A percentile compares a stretch with the other conserved stretches of the same genome.
Evolutionary conservation across 2,888 invertebrate genomes (phyloP).

Genomic region (Leptinotarsa tumamoca): DNA sequence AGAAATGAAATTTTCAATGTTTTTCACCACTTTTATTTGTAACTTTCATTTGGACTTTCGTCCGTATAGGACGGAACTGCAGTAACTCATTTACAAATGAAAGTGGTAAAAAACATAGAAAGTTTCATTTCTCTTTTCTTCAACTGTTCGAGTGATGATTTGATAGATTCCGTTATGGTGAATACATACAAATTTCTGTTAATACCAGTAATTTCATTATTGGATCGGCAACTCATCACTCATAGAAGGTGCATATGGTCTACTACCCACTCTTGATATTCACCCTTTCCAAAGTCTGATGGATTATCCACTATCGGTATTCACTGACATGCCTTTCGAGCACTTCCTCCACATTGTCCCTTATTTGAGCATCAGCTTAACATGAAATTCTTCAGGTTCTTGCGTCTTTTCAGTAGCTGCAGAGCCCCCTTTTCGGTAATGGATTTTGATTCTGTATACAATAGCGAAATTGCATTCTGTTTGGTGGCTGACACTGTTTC

Average conservation of each 20-base stretch:
- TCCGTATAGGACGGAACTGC: too few relatives aligned
- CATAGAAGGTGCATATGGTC: not conserved
- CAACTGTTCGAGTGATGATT: too few relatives aligned
- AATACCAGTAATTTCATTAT: not conserved
- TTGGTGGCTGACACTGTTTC: conserved; percentile 56
- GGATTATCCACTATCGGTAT: conserved; percentile 65
- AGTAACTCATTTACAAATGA: too few relatives aligned
- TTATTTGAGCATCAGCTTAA: conserved; percentile 61
- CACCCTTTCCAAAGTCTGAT: conserved; percentile 49
- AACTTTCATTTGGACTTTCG: too few relatives aligned
- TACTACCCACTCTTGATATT: not conserved
- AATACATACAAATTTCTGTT: too few relatives aligned
- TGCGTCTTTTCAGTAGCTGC: conserved; percentile 51
- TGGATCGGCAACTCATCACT: not conserved
- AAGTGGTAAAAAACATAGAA: too few relatives aligned
- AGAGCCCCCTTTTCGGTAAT: conserved; percentile 57
- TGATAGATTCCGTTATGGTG: too few relatives aligned
- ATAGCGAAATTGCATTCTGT: conserved; percentile 56
- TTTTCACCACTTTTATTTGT: too few relatives aligned
- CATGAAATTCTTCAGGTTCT: conserved; percentile 56
- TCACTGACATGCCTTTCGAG: conserved; percentile 60
- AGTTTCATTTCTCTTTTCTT: too few relatives aligned
- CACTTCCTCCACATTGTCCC: conserved; percentile 52
- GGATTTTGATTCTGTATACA: conserved; percentile 65
- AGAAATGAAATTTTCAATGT: too few relatives aligned